Percentiles rank a stretch among this genome's conserved stretches.
phyloP scores from a whole-genome alignment of 2,113 vertebrate species.

The Picathartes gymnocephalus region DNA sequence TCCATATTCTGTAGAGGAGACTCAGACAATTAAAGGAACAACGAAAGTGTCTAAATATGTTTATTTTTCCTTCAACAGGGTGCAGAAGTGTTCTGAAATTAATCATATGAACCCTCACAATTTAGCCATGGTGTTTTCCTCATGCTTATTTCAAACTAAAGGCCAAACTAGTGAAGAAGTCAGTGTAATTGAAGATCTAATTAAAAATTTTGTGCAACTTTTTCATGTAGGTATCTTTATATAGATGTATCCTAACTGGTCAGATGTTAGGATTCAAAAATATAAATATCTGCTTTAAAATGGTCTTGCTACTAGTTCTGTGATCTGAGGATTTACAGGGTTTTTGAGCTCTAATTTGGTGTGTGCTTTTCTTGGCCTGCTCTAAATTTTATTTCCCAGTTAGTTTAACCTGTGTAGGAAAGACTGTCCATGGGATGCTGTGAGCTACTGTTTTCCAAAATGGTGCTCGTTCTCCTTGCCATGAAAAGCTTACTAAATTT shows the following conservation, averaged over 20 bases:
- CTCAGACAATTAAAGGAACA: neutral
- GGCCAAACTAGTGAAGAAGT: slow-evolving; percentile 88
- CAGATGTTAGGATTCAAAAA: neutral
- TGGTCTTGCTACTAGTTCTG: neutral
- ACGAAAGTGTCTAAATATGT: neutral
- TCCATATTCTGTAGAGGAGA: neutral
- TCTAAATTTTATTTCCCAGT: slow-evolving; percentile 3
- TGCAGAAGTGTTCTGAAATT: slow-evolving; percentile 91
- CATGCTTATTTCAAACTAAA: slow-evolving; percentile 91
- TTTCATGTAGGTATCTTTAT: slow-evolving; percentile 82
- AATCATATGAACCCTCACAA: slow-evolving; percentile 86
- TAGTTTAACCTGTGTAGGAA: neutral
- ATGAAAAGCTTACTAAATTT: neutral
- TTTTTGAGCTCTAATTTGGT: neutral
- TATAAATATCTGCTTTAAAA: neutral
- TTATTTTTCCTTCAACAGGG: slow-evolving; percentile 71
- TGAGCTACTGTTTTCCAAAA: neutral
- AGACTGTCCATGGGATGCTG: neutral
- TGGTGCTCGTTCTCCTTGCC: neutral
- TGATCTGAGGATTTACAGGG: neutral
- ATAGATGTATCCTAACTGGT: neutral
- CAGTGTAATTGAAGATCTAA: slow-evolving; percentile 86
- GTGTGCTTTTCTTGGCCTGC: neutral
- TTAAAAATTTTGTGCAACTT: slow-evolving; percentile 89
- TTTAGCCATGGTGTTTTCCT: slow-evolving; percentile 86